Evolutionary conservation across 2,888 invertebrate species (phyloP), one percentile per base, ranked within the genome.

Genomic region (Cremastinae sp.): DNA sequence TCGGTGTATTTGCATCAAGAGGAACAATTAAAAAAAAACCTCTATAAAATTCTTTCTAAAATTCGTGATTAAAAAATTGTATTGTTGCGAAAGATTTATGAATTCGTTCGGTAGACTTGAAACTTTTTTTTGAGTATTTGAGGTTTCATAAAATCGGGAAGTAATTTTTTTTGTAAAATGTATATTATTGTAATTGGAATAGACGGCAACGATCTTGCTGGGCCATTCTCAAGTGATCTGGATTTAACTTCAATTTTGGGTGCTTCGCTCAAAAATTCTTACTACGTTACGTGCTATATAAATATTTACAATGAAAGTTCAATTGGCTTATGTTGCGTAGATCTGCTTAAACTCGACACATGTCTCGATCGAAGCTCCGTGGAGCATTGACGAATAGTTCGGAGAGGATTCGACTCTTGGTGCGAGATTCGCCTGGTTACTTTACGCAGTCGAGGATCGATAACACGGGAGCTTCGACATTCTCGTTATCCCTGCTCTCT

Each of bases 261-360:
- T 75, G 75, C 75, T 81, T 79, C 79, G 78, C 72, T 78, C 76
- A 61, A 81, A 81, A 79, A 81, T 76, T 73, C 76, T 59, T 55
- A 69, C 81, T 81, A 81, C 71, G 65, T 79, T 72, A 70, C 61
- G 45, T 62, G 14, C 37, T 74, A 56, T 80, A 80, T 79, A 49
- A 59, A 70, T 84, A 84, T 85, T 45, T 85, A 85, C 84, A 85
- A 79, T 82, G 79, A 83, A 80, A 80, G 71, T 81, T 80, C 75
- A 66, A 76, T 74, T 75, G 78, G 81, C 72, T 72, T 61, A 75
- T 64, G 53, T 43, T 39, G 55, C 59, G 20, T 73, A 53, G 72
- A 59, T 56, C 66, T 64, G 41, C 28, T 62, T 41, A 37, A 20
- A 61, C 64, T 41, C 69, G 47, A 22, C 74, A 78, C 75, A 74